Conservation (phyloP, 2,888 invertebrate genomes). For the Athalia cordata region DNA sequence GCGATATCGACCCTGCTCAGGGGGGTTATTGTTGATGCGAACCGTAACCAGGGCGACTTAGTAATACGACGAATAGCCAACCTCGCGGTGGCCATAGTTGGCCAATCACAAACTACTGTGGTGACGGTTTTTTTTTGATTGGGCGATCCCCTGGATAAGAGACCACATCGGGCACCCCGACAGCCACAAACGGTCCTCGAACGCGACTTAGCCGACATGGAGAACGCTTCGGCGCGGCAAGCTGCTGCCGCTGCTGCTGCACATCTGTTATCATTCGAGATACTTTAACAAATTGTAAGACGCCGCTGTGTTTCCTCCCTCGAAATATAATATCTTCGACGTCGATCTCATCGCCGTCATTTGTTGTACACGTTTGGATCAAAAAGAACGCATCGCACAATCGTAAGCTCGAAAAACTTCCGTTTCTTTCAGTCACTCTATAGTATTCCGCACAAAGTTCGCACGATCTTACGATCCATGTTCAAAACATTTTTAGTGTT, state of each 20-base stretch:
- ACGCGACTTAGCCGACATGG: constrained; percentile 64
- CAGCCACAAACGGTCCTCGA: constrained; percentile 63
- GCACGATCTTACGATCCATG: too few species aligned
- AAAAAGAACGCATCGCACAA: too few species aligned
- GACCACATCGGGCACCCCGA: constrained; percentile 68
- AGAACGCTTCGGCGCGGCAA: constrained; percentile 50
- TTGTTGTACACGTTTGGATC: too few species aligned
- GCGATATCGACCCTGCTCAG: constrained; percentile 66
- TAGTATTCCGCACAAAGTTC: too few species aligned
- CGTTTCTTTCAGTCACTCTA: too few species aligned
- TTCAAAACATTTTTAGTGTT: too few species aligned
- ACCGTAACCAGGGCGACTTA: constrained; percentile 71
- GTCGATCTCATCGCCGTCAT: too few species aligned
- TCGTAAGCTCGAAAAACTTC: too few species aligned
- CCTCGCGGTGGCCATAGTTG: constrained; percentile 66
- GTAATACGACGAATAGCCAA: constrained; percentile 67
- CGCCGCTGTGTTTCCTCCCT: neutral
- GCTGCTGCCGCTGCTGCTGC: neutral
- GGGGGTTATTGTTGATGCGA: constrained; percentile 69
- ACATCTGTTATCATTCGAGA: neutral
- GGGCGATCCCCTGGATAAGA: constrained; percentile 71
- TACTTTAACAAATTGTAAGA: constrained; percentile 15
- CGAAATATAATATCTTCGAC: neutral
- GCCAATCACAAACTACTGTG: constrained; percentile 64
- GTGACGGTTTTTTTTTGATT: constrained; percentile 70